Evolutionary conservation across 2,113 vertebrate genomes (phyloP).

Genomic region (Esox niger): DNA sequence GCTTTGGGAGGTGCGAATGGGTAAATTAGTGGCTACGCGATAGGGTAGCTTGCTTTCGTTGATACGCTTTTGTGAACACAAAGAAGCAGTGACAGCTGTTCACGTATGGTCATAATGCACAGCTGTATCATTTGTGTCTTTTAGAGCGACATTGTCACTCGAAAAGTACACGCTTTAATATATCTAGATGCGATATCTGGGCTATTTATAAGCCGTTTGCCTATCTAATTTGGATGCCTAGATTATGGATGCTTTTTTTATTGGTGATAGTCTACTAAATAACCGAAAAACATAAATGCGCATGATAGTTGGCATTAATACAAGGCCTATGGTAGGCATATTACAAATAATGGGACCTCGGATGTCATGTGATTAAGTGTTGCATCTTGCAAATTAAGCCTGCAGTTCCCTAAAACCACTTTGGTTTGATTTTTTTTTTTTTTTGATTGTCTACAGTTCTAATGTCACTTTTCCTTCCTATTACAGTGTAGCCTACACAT

Average conservation of each 20-base stretch:
- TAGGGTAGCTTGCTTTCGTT: background rate
- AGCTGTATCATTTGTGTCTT: background rate
- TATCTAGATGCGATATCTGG: background rate
- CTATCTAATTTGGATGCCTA: too few relatives aligned
- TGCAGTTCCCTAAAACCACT: too few relatives aligned
- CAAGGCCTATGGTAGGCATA: too few relatives aligned
- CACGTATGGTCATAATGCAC: background rate
- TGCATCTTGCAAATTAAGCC: background rate
- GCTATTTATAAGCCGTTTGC: background rate
- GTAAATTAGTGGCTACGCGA: background rate
- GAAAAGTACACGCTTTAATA: background rate
- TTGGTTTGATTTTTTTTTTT: background rate
- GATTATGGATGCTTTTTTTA: too few relatives aligned
- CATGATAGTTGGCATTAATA: too few relatives aligned
- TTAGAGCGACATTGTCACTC: background rate
- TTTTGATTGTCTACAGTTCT: background rate
- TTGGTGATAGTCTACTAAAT: too few relatives aligned
- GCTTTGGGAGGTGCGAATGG: background rate
- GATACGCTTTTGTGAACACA: background rate
- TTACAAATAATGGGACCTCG: too few relatives aligned
- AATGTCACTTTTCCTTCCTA: conserved; percentile 17
- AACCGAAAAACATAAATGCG: too few relatives aligned
- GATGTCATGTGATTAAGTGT: too few relatives aligned
- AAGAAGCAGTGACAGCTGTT: conserved; percentile 6
- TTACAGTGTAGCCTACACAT: conserved; percentile 16